phyloP scores from a whole-genome alignment of 1,140 invertebrate species.

The Epicauta chinensis region DNA sequence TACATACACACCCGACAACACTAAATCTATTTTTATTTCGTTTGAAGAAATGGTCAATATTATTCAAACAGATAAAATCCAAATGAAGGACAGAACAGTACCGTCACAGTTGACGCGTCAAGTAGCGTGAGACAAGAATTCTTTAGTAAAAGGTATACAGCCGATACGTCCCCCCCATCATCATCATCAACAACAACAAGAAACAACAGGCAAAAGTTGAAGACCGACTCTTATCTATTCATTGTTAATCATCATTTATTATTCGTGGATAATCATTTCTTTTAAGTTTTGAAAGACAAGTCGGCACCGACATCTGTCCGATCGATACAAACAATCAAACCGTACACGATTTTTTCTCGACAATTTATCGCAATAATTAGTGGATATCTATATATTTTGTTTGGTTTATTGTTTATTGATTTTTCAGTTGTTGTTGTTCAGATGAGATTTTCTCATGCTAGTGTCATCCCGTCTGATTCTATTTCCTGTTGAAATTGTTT shows the following conservation, averaged over 20 bases:
- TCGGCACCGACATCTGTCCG: no score
- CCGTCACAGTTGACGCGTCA: slow-evolving; percentile 15
- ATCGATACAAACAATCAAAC: no score
- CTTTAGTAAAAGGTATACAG: slow-evolving; percentile 10
- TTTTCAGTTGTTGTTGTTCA: no score
- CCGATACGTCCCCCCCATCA: slow-evolving; percentile 4
- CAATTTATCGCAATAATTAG: neutral
- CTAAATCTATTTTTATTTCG: no score
- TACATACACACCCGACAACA: no score
- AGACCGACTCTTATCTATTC: slow-evolving; percentile 20
- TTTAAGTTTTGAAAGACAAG: slow-evolving; percentile 18
- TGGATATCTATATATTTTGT: no score
- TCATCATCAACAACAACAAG: neutral
- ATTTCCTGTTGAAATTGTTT: slow-evolving; percentile 4
- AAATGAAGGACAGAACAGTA: slow-evolving; percentile 16
- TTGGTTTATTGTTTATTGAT: no score
- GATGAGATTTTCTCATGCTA: no score
- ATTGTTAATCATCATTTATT: slow-evolving; percentile 23
- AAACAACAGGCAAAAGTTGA: neutral
- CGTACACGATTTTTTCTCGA: no score
- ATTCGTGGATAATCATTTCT: slow-evolving; percentile 22
- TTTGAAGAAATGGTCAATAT: no score
- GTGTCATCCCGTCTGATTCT: no score
- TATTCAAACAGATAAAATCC: no score
- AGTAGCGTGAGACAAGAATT: slow-evolving; percentile 19